These are phyloP conservation scores for Ahaetulla prasina DNA, from an alignment of 2,113 vertebrate genomes.

Conservation along the genomic window DNA sequence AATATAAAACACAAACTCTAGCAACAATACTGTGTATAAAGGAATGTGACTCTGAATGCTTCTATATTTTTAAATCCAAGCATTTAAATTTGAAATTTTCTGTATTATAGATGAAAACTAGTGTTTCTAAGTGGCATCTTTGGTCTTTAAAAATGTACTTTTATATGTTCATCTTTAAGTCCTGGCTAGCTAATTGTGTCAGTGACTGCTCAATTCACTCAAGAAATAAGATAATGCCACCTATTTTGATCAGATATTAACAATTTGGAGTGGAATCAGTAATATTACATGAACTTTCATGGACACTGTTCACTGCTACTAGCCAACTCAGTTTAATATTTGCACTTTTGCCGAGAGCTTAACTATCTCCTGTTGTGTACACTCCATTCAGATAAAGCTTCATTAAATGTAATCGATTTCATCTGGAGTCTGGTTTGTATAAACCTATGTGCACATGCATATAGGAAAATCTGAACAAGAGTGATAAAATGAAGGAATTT, in stretches of 20 bases:
- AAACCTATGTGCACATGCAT: neutral
- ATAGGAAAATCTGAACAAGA: neutral
- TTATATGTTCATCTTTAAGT: neutral
- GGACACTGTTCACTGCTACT: neutral
- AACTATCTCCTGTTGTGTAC: neutral
- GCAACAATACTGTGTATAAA: neutral
- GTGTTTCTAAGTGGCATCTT: too few species aligned
- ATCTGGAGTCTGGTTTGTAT: neutral
- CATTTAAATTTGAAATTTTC: neutral
- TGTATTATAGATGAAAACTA: neutral
- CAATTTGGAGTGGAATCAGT: neutral
- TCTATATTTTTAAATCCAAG: neutral
- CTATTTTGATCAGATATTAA: neutral
- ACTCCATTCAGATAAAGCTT: neutral
- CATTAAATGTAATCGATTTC: neutral
- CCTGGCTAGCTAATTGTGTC: neutral
- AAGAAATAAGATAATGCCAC: neutral
- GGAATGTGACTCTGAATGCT: neutral
- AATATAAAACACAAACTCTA: neutral
- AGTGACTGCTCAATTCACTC: neutral
- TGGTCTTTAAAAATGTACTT: neutral
- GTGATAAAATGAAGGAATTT: neutral
- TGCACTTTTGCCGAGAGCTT: neutral
- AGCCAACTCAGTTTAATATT: neutral
- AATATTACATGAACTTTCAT: neutral